These are phyloP conservation scores for Bugulina stolonifera DNA, from an alignment of 2,888 invertebrate genomes.

Conservation along the genomic window DNA sequence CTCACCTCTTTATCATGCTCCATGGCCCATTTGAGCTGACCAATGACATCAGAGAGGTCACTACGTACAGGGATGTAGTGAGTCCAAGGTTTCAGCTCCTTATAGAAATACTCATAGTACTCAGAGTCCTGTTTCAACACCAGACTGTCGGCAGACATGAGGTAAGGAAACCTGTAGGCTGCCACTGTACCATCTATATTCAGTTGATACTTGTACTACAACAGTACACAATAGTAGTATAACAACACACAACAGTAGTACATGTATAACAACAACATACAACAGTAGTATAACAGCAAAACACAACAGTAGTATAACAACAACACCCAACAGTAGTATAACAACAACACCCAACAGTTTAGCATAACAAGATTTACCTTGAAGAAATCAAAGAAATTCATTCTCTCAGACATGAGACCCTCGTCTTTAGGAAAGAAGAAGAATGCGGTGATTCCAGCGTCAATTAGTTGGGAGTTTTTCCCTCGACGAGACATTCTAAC, in stretches of 20 bases:
- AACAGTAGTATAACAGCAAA: background rate
- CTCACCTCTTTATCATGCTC: conserved; percentile 48
- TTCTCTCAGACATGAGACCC: conserved; percentile 74
- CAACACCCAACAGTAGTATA: conserved; percentile 30
- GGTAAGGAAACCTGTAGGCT: conserved; percentile 85
- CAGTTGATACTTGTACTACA: conserved; percentile 88
- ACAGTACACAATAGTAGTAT: conserved; percentile 31
- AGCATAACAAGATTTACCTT: conserved; percentile 63
- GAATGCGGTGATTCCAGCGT: conserved; percentile 88
- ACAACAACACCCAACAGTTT: too few species aligned
- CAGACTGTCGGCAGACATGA: conserved; percentile 78
- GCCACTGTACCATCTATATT: conserved; percentile 94
- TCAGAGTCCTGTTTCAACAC: conserved; percentile 86
- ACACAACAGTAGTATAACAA: conserved; percentile 62
- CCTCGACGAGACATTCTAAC: conserved; percentile 65
- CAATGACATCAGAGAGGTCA: conserved; percentile 73
- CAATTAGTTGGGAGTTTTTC: conserved; percentile 70
- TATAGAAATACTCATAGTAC: conserved; percentile 92
- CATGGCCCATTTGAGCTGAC: conserved; percentile 60
- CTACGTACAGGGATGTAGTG: conserved; percentile 78
- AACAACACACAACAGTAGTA: background rate
- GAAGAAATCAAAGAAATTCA: conserved; percentile 89
- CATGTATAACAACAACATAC: conserved; percentile 46
- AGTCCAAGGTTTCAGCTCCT: conserved; percentile 65
- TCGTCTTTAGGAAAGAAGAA: conserved; percentile 87